Evolutionary conservation across 2,113 vertebrate genomes (phyloP).

Genomic region (Ceuthmochares aereus): DNA sequence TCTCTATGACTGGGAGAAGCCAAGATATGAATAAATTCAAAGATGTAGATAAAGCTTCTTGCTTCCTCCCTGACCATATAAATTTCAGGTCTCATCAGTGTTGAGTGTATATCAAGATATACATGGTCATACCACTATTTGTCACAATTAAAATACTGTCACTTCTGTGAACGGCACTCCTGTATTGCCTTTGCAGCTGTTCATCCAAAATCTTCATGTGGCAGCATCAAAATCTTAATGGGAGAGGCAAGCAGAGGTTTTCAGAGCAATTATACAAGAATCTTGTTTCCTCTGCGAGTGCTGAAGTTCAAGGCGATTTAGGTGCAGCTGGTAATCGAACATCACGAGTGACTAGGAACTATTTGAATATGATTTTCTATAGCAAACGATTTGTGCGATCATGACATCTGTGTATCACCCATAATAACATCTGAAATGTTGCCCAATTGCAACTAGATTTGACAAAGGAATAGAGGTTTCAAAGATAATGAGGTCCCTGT

Average conservation of each 20-base stretch:
- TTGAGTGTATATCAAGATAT: neutral
- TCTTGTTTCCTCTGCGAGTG: neutral
- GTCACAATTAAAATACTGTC: neutral
- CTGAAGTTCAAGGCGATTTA: conserved; percentile 51
- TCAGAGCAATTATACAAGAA: neutral
- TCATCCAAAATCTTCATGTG: neutral
- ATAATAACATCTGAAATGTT: neutral
- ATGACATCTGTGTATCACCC: conserved; percentile 20
- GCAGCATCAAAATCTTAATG: neutral
- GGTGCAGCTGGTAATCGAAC: conserved; percentile 13
- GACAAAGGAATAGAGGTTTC: conserved; percentile 24
- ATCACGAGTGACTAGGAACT: neutral
- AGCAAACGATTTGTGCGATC: neutral
- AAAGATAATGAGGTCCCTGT: conserved; percentile 18
- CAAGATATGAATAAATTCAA: neutral
- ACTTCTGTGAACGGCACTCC: neutral
- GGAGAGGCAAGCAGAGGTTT: neutral
- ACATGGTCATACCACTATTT: neutral
- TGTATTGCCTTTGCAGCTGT: neutral
- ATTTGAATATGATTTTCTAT: conserved; percentile 18
- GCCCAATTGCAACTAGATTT: neutral
- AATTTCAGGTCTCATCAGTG: neutral
- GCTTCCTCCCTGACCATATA: neutral
- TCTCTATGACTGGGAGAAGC: neutral
- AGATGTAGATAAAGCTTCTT: neutral